Conservation (phyloP, 2,113 vertebrate genomes). For the Gasterosteus aculeatus region DNA sequence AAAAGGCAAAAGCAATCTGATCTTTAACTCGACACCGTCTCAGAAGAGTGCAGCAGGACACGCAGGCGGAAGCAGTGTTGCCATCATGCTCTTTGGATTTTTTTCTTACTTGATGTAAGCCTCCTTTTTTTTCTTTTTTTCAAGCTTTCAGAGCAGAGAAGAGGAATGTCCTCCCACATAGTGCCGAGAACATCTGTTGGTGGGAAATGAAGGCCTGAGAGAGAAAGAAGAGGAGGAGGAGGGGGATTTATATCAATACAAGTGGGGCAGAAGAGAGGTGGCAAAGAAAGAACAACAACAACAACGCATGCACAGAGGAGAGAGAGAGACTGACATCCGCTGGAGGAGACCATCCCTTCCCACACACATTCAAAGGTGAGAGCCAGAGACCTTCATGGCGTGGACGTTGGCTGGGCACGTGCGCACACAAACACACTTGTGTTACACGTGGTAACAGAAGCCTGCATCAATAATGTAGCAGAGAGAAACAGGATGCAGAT, state of each 20-base stretch:
- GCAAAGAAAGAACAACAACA: conserved; percentile 33
- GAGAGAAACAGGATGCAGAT: conserved; percentile 63
- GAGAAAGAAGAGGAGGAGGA: conserved; percentile 32
- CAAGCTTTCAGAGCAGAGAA: conserved; percentile 48
- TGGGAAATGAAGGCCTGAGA: conserved; percentile 62
- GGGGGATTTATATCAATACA: conserved; percentile 32
- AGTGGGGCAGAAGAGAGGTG: conserved; percentile 24
- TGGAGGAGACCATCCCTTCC: conserved; percentile 30
- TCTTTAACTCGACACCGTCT: conserved; percentile 75
- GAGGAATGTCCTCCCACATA: conserved; percentile 78
- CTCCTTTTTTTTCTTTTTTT: conserved; percentile 28
- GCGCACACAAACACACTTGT: conserved; percentile 32
- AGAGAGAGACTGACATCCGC: conserved; percentile 30
- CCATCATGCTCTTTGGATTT: conserved; percentile 43
- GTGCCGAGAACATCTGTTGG: conserved; percentile 74
- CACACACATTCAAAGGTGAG: conserved; percentile 48
- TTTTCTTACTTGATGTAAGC: conserved; percentile 40
- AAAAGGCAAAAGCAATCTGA: conserved; percentile 70
- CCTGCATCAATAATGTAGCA: conserved; percentile 71
- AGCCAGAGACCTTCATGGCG: conserved; percentile 54
- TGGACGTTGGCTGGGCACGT: neutral
- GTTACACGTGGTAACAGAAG: conserved; percentile 55
- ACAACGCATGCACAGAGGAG: conserved; percentile 32
- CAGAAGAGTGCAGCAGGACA: conserved; percentile 30
- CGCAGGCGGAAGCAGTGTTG: conserved; percentile 32